phyloP scores from a whole-genome alignment of 2,888 invertebrate genomes.

The Eilema caniola region DNA sequence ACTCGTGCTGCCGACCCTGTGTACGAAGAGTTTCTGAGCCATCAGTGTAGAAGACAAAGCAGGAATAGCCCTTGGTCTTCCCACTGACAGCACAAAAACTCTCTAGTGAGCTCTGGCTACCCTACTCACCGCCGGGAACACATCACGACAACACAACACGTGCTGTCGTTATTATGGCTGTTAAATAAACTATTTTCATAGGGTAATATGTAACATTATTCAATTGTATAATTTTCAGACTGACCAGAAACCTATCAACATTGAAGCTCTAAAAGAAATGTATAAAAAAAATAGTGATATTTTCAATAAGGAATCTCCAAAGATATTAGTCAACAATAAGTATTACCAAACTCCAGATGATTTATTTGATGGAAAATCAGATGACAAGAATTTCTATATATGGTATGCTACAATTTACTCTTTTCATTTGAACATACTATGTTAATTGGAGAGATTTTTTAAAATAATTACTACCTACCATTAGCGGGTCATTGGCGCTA shows the following conservation, averaged over 20 bases:
- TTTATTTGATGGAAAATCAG: conserved; percentile 63
- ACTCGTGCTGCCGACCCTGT: no score
- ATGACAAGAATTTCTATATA: conserved; percentile 63
- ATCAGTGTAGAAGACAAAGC: no score
- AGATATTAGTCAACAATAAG: conserved; percentile 80
- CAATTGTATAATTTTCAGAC: conserved; percentile 75
- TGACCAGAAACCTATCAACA: conserved; percentile 84
- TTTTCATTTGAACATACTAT: not conserved
- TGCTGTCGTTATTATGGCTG: no score
- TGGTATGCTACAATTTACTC: conserved; percentile 61
- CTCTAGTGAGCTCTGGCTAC: no score
- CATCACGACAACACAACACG: no score
- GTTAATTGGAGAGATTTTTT: no score
- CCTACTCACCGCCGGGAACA: no score
- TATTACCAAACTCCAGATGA: conserved; percentile 73
- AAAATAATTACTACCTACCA: no score
- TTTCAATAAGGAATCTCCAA: conserved; percentile 89
- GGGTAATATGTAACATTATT: not conserved
- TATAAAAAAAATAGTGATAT: conserved; percentile 87
- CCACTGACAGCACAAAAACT: no score
- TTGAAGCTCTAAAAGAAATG: conserved; percentile 85
- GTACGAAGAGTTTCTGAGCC: no score
- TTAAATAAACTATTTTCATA: not conserved
- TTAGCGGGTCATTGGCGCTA: no score
- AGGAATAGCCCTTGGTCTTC: no score